phyloP scores from a whole-genome alignment of 92 coral and sea anemone genomes.

The Zoanthus sociatus region DNA sequence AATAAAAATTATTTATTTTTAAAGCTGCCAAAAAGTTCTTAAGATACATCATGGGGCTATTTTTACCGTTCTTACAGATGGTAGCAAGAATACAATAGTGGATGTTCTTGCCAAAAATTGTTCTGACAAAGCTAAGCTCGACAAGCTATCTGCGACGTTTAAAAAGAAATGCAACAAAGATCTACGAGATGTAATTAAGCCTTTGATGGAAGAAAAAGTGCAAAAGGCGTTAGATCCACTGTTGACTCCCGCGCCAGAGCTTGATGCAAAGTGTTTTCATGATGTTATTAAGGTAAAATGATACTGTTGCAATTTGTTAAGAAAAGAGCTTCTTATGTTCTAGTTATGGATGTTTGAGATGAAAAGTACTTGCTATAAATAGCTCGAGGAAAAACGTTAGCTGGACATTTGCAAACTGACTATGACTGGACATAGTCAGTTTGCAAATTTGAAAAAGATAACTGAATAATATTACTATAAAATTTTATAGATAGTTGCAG shows the following conservation, averaged over 20 bases:
- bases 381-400: too few species aligned
- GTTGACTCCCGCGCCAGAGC: conserved; percentile 61
- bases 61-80: conserved; percentile 48
- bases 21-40: too few species aligned
- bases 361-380: not conserved
- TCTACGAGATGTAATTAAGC: conserved; percentile 71
- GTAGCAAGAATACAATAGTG: conserved; percentile 71
- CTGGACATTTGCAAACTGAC: too few species aligned
- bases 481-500: too few species aligned
- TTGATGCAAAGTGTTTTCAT: conserved; percentile 84
- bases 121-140: conserved; percentile 63
- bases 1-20: too few species aligned
- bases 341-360: not conserved
- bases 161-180: conserved; percentile 77
- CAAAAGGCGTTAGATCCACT: conserved; percentile 81
- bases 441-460: too few species aligned
- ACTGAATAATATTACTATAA: too few species aligned
- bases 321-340: too few species aligned
- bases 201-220: conserved; percentile 74
- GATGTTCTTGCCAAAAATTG: conserved; percentile 81
- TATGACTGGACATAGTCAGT: too few species aligned
- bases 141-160: conserved; percentile 74
- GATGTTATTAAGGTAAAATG: conserved; percentile 76
- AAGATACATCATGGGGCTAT: too few species aligned
- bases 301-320: not conserved